Evolutionary conservation across 2,888 invertebrate species (phyloP), one percentile per base, ranked within the genome.

Genomic region (Acanthoscelides obtectus): DNA sequence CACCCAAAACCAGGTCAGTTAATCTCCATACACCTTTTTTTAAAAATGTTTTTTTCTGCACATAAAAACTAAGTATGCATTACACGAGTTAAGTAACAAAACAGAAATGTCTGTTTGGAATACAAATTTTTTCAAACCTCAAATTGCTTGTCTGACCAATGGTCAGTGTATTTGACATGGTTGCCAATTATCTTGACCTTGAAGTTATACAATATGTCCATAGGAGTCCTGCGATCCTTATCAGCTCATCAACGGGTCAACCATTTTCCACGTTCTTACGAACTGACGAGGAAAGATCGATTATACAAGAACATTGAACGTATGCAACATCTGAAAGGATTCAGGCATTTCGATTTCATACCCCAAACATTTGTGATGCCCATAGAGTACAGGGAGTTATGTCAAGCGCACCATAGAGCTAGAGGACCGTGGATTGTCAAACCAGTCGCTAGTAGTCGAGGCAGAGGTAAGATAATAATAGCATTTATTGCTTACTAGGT

Each of bases 381-480:
- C 0, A 88, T 89, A 20, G 97, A 95, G 82, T 94, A 90, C 76
- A 90, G 91, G 77, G 94, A 95, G 81, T 87, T 95, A 74, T 90
- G 91, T 78, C 87, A 89, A 2, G 88, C 89, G 1, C 93, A 95
- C 86, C 93, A 94, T 82, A 88, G 93, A 79, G 91, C 93, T 65
- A 93, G 94, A 75, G 96, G 97, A 2, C 96, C 96, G 21, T 96
- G 97, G 93, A 98, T 98, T 77, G 96, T 98, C 2, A 98, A 98
- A 84, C 98, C 98, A 21, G 96, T 97, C 0, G 96, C 97, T 0
- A 96, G 96, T 0, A 96, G 96, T 74, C 88, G 97, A 74, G 98
- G 98, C 2, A 88, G 97, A 74, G 98, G 85, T 69, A 17, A 45
- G 45, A n/a, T n/a, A n/a, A n/a, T n/a, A n/a, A n/a, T n/a, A n/a